Conservation (phyloP, 2,888 invertebrate species). For the Nemoura dubitans region DNA sequence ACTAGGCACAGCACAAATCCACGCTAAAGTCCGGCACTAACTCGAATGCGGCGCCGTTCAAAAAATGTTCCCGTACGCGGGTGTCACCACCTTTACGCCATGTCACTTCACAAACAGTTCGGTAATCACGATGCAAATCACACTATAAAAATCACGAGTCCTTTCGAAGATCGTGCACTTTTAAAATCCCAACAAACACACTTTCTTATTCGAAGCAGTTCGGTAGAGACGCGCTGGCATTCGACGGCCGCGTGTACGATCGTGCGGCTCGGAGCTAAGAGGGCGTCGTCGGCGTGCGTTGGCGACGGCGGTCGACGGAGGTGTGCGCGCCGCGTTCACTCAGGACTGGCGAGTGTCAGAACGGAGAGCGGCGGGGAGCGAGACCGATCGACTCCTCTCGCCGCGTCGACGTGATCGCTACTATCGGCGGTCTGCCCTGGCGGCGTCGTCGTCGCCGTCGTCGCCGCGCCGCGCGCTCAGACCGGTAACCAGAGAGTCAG, state of each 20-base stretch:
- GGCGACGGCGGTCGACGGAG: neutral
- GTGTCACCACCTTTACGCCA: constrained; percentile 26
- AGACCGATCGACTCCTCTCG: neutral
- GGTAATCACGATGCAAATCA: neutral
- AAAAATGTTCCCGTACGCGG: constrained; percentile 13
- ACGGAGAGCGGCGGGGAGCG: constrained; percentile 48
- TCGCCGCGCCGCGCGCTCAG: constrained; percentile 23
- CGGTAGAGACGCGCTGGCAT: neutral
- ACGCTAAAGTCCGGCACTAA: constrained; percentile 22
- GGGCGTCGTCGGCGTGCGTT: neutral
- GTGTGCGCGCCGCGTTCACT: constrained; percentile 39
- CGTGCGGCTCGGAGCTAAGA: neutral
- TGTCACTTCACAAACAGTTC: neutral
- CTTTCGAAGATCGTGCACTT: neutral
- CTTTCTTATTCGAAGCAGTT: neutral
- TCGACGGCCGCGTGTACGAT: neutral
- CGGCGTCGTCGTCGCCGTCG: neutral
- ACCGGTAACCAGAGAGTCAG: neutral
- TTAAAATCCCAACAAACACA: neutral
- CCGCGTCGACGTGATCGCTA: constrained; percentile 25
- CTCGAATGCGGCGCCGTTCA: neutral
- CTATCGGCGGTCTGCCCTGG: neutral
- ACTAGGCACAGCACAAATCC: constrained; percentile 22
- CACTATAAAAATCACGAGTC: constrained; percentile 9
- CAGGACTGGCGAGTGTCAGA: constrained; percentile 53